Conservation (phyloP, 2,797 vertebrate species). For the Serranus cabrilla region DNA sequence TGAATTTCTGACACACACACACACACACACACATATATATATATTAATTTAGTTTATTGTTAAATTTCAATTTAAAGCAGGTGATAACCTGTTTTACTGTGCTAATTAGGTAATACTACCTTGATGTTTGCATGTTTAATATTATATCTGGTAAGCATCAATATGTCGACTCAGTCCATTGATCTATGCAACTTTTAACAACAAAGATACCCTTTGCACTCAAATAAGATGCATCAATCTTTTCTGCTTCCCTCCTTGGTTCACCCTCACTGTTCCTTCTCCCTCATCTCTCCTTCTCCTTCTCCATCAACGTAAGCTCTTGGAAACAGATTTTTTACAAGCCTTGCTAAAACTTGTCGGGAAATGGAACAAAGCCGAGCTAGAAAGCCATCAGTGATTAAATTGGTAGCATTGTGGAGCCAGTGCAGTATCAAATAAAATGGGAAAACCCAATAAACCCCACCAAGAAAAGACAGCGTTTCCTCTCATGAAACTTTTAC, state of each 20-base stretch:
- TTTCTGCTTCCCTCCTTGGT: background rate
- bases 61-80: too few relatives aligned
- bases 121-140: too few relatives aligned
- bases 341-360: constrained; percentile 61
- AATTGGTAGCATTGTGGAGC: constrained; percentile 74
- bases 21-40: too few relatives aligned
- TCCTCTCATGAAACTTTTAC: constrained; percentile 78
- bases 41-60: too few relatives aligned
- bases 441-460: constrained; percentile 68
- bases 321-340: constrained; percentile 71
- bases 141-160: too few relatives aligned
- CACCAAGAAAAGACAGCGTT: constrained; percentile 65
- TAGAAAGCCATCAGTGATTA: constrained; percentile 66
- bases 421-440: constrained; percentile 79
- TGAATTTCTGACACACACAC: too few relatives aligned
- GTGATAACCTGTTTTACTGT: too few relatives aligned
- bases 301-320: constrained; percentile 33
- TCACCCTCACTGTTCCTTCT: background rate
- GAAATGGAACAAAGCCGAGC: constrained; percentile 74
- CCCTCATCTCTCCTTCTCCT: background rate
- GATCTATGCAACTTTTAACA: background rate
- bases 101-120: too few relatives aligned
- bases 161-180: background rate
- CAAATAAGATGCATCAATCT: background rate
- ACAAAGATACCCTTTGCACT: background rate